These are phyloP conservation scores for Odobenus rosmarus DNA, from an alignment of 2,113 vertebrate genomes.

Conservation along the genomic window DNA sequence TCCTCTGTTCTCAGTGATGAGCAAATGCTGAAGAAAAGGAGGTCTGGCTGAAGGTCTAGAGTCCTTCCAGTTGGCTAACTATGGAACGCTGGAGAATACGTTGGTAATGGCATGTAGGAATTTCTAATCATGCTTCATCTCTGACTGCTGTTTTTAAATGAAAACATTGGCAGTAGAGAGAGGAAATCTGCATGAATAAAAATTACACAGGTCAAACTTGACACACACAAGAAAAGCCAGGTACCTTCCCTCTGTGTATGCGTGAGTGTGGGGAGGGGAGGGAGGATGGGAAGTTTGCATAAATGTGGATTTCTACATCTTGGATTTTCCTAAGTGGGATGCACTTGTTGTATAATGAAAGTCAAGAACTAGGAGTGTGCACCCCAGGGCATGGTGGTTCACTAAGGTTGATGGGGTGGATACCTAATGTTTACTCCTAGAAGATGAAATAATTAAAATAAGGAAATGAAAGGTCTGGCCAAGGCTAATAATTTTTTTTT, in stretches of 20 bases:
- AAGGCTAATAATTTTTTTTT: neutral
- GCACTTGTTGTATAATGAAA: neutral
- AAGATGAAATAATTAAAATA: slow-evolving; percentile 55
- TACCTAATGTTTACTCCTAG: neutral
- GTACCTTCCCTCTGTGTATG: neutral
- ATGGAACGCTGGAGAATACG: neutral
- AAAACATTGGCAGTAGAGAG: neutral
- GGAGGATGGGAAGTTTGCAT: too few species aligned
- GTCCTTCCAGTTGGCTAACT: neutral
- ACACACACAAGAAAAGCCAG: neutral
- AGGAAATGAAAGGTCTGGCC: slow-evolving; percentile 1
- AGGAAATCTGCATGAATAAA: neutral
- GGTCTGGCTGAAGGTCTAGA: neutral
- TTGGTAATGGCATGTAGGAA: neutral
- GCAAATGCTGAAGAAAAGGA: neutral
- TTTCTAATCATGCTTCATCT: neutral
- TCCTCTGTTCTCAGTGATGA: neutral
- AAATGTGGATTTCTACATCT: neutral
- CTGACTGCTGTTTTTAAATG: neutral
- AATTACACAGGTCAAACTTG: neutral
- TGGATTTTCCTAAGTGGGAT: neutral
- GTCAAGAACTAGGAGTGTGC: neutral
- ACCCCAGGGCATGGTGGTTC: neutral
- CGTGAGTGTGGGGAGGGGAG: neutral
- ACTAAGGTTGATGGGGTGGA: neutral